Base-by-base conservation (phyloP, 2,797 vertebrate genomes). In the Carduelis carduelis region DNA sequence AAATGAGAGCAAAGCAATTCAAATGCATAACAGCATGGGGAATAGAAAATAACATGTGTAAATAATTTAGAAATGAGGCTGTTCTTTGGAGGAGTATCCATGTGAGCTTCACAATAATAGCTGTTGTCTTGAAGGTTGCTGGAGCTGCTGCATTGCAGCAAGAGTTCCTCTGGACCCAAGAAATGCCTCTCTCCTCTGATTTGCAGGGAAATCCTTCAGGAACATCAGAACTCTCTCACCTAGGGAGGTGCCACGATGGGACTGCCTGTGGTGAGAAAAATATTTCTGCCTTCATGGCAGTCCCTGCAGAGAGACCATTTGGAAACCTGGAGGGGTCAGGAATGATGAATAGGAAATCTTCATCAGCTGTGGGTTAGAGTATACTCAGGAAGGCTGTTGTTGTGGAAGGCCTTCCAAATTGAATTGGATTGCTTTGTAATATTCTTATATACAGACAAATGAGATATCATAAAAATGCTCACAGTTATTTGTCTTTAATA, bases 61-160 rank as follows among this genome's bases (percentile, higher is more conserved):
- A 95, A 91, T 94, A 87, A 93, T 96, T 84, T 87, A 92, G 49
- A 68, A 93, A 53, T 32, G 46, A 85, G 37, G 27, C 22, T 90
- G 23, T 59, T 87, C 52, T 95, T 95, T 64, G 64, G 65, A 83
- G 74, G 41, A 55, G 44, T 43, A 30, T 34, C 72, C 89, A 1
- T 83, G 66, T 77, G 69, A 66, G 14, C 52, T 61, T 77, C 53
- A 50, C 43, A 9, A n/a, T 75, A 86, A 81, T 78, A 77, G 53
- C 53, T 71, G 43, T n/a, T 94, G 57, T 70, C 27, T 79, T 57
- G 57, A 68, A 37, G 21, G 6, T 35, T 63, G 23, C 44, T 91
- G 56, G 37, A 95, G 46, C 2, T 79, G 56, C 65, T 79, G 49
- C 41, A 34, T n/a, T 64, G 47, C 64, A 65, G 24, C 52, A 60